Base-by-base conservation (phyloP, 2,797 vertebrate genomes). In the Denticeps clupeoides region DNA sequence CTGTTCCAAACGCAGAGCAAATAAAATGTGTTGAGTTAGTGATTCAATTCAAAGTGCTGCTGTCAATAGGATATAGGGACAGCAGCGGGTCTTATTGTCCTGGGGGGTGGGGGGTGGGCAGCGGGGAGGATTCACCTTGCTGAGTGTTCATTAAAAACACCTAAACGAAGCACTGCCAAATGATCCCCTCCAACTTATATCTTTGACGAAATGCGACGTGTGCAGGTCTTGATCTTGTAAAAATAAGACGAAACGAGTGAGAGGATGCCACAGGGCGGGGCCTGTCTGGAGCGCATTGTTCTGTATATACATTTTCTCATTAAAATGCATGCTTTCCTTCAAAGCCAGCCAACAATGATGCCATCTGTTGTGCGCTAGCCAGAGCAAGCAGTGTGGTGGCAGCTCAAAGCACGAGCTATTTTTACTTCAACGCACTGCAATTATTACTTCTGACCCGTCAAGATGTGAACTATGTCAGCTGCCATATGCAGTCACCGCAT, bases 251-350 rank as follows among this genome's bases (percentile, higher is more conserved):
- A 27, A 55, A 40, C 26, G 29, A 27, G 38, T 31, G 15, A 10
- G 18, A 29, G 28, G 24, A 40, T 18, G 19, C 42, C 22, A 5
- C 19, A 21, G 45, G 22, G 41, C 41, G 43, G 47, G 15, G 22
- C 47, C 19, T 28, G 19, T 43, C 45, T 16, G 42, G 38, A 41
- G 32, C 53, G 28, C 62, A 55, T 56, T 21, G 62, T 61, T 46
- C 24, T 41, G n/a, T 48, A 58, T 66, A 64, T 70, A 65, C 61
- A 41, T 75, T 61, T 60, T 45, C 56, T 81, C 75, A 82, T 85
- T 77, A 82, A 80, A 78, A 82, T 82, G 74, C 69, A 80, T 73
- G 72, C 18, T 27, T 40, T 55, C 81, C 76, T 82, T 82, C 82
- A 82, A 83, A 82, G 56, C 25, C 59, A 38, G 64, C 72, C 56